These are phyloP conservation scores for Tinamus major DNA, from an alignment of 2,797 vertebrate species.

Conservation along the genomic window DNA sequence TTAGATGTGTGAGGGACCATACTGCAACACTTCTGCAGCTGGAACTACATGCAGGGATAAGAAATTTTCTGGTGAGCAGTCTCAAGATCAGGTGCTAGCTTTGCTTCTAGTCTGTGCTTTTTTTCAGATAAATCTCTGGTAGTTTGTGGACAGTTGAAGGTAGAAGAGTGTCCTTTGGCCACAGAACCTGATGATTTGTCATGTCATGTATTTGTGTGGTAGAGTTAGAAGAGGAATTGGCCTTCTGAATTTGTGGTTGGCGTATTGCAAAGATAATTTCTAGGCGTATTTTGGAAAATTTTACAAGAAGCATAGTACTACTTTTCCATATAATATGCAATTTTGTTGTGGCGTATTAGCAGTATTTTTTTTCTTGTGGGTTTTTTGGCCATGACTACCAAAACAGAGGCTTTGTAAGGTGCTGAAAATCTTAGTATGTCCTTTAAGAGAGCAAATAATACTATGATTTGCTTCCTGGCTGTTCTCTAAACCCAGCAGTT, in stretches of 20 bases:
- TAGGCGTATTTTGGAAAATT: neutral
- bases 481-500: neutral
- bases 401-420: neutral
- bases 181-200: neutral
- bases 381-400: neutral
- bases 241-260: neutral
- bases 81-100: neutral
- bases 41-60: neutral
- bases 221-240: neutral
- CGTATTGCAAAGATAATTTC: neutral
- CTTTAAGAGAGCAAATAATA: neutral
- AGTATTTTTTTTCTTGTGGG: neutral
- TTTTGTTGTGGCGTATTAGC: neutral
- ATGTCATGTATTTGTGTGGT: neutral
- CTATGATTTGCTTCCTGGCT: neutral
- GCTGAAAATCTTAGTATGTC: neutral
- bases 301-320: neutral
- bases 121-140: neutral
- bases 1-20: too few relatives aligned
- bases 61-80: neutral
- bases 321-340: neutral
- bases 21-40: too few relatives aligned
- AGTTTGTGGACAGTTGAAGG: too few relatives aligned
- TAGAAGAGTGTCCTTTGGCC: neutral
- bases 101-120: neutral